phyloP scores from a whole-genome alignment of 2,113 vertebrate species.

The Seriola dumerili region DNA sequence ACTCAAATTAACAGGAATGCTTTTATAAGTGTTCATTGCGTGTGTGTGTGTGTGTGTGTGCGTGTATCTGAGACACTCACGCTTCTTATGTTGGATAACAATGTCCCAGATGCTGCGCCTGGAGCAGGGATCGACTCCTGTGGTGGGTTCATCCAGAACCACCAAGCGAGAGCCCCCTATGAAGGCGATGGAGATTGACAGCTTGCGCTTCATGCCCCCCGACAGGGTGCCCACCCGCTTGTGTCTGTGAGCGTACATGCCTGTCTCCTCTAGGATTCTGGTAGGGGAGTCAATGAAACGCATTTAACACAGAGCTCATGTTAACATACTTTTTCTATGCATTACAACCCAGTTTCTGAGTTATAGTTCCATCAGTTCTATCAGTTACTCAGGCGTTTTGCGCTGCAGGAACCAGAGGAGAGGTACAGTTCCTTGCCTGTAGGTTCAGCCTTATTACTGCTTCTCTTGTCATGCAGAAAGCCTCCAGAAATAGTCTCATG shows the following conservation, averaged over 20 bases:
- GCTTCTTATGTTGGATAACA: constrained; percentile 93
- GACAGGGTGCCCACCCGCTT: constrained; percentile 93
- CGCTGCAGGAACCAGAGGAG: constrained; percentile 28
- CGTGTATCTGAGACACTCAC: constrained; percentile 78
- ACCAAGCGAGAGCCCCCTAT: constrained; percentile 96
- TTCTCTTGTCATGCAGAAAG: constrained; percentile 31
- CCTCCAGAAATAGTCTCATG: constrained; percentile 47
- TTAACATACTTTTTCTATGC: constrained; percentile 43
- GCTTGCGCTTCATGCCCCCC: constrained; percentile 97
- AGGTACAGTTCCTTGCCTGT: constrained; percentile 24
- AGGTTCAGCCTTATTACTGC: constrained; percentile 38
- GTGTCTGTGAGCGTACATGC: constrained; percentile 92
- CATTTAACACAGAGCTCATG: constrained; percentile 38
- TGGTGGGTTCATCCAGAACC: constrained; percentile 97
- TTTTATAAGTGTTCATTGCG: neutral
- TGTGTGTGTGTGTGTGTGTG: constrained; percentile 6
- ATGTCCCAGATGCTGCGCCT: constrained; percentile 98
- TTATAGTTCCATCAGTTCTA: constrained; percentile 30
- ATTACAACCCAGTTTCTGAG: constrained; percentile 37
- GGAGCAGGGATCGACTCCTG: constrained; percentile 97
- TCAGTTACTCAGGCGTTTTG: constrained; percentile 45
- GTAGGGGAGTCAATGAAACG: constrained; percentile 53
- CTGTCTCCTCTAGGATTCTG: constrained; percentile 94
- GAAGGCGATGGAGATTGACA: constrained; percentile 97
- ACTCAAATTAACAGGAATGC: neutral